Evolutionary conservation across 2,113 vertebrate genomes (phyloP), one percentile per base, ranked within the genome.

Genomic region (Percina caprodes): DNA sequence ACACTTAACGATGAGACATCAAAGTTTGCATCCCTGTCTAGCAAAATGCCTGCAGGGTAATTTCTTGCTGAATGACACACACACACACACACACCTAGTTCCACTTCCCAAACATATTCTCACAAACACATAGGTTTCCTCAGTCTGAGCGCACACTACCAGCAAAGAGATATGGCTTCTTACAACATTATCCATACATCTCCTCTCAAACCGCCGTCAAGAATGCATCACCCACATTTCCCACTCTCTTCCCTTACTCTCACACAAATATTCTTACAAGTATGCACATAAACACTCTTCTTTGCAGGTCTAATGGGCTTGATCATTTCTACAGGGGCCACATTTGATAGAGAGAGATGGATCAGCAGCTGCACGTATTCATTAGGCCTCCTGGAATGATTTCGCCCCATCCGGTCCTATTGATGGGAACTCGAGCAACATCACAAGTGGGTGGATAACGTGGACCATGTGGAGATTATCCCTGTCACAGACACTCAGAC

Each of bases 291-390:
- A 79, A 74, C 77, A 46, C 61, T 58, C 60, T 54, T 67, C 76
- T 86, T 62, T 80, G 63, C 52, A 80, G 81, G 85, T 88, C 79
- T 86, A 46, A 82, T 66, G 72, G 73, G 33, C 72, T 80, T 78
- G 84, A 89, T 87, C 51, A 63, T 77, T 84, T 80, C 75, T 80
- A 88, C 74, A 77, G 72, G 67, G 81, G 33, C 71, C 72, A 72
- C 84, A 77, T 75, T 67, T 73, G 61, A 85, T 73, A 56, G 59
- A 49, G 80, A 78, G 74, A 42, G 78, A 77, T 9, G 42, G 73
- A 88, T 85, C 77, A 84, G 84, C 94, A 95, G 94, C 94, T 94
- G 94, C 88, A 81, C 30, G 71, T 90, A 94, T 94, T 94, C 93
- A 94, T 92, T 85, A 71, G 69, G 69, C 84, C 67, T 93, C 80